Evolutionary conservation across 2,113 vertebrate genomes (phyloP), one percentile per base, ranked within the genome.

Genomic region (Astur gentilis): DNA sequence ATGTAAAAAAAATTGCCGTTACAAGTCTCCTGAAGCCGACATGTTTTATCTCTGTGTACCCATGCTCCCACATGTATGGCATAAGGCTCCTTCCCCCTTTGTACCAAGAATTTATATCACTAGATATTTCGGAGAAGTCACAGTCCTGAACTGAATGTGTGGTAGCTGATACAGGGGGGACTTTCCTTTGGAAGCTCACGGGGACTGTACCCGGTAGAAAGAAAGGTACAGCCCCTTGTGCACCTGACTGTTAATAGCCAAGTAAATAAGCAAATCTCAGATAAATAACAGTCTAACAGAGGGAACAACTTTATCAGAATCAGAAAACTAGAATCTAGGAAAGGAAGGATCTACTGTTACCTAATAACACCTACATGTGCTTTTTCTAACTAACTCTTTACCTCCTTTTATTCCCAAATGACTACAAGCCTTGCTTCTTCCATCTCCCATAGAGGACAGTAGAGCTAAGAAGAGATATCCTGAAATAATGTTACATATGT

Each of bases 51-150:
- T 97, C 90, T 90, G 52, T 32, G 34, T 16, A 83, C 32, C 93
- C 92, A 77, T 44, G 75, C 88, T 93, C 67, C 32, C 50, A 10
- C 26, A 34, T 40, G 50, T 50, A 25, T 58, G 55, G 58, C 49
- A 69, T 20, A 62, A 88, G 34, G 42, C 26, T 87, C 65, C 76
- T 94, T 92, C 67, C 62, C 55, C 1, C 44, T 65, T 9, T 40
- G 26, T 97, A 95, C 95, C 90, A 83, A 60, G 93, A 97, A 93
- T 83, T 96, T 92, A 47, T 92, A 75, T 93, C 83, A 7, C 67
- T 25, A 69, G 75, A 44, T 92, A 81, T 42, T 96, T 97, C 88
- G 0, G 79, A 66, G 92, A 94, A 97, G 73, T 90, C 45, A 23
- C 38, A 58, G 70, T 76, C 44, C 62, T 3, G 6, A 80, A 44